Evolutionary conservation across 2,797 vertebrate species (phyloP), one percentile per base, ranked within the genome.

Genomic region (Sebastes iracundus): DNA sequence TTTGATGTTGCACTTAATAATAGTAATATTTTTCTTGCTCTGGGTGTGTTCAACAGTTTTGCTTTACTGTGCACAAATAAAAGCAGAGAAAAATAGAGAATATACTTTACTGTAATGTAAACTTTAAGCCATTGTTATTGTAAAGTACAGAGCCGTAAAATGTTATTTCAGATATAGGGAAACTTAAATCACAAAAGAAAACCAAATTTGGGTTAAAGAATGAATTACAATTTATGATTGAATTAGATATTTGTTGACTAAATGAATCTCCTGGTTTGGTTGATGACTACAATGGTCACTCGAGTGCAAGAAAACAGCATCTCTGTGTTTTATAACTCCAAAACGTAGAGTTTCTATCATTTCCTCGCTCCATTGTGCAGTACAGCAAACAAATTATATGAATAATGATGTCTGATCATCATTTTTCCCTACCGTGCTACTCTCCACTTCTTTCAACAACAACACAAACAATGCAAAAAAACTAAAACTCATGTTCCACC

Each of bases 1-100:
- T 13, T 20, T 16, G 1, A 4, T 64, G 30, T 38, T 64, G 30
- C 46, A 63, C 49, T 74, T 35, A 0, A 55, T 49, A 8, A 49
- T 18, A 49, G 42, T 49, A 3, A 33, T 52, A 18, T 25, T 13
- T 8, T 5, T 25, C 14, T 14, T 60, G 9, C 1, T 20, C 27
- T 3, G 3, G 4, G 22, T 32, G 32, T 58, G 9, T 58, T 22
- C 75, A 28, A 63, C 52, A 25, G 27, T 38, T 79, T 74, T 60
- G 33, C 20, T 62, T 60, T 71, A 52, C 23, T 71, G n/a, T 28
- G 25, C 4, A 13, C 12, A 6, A 80, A 60, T n/a, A 56, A 77
- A 23, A 79, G 6, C 28, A 66, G 33, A 68, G 38, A 22, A 74
- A 74, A 67, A 62, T 76, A 49, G 30, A 85, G 79, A 77, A 65